Evolutionary conservation across 2,797 vertebrate species (phyloP).

Genomic region (Hipposideros larvatus): DNA sequence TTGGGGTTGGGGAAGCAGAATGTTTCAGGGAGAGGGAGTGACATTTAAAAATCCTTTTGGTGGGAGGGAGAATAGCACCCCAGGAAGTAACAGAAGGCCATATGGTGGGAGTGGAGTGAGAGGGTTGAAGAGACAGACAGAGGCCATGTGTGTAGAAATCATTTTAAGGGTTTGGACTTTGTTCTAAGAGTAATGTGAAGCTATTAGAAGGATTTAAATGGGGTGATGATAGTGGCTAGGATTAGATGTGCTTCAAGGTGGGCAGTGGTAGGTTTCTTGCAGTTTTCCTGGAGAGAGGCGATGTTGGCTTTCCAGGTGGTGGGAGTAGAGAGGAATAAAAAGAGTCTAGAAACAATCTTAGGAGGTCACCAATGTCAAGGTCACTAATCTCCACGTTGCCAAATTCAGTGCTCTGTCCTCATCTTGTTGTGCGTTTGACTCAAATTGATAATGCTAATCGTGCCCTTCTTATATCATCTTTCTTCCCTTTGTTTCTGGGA

Average conservation of each 20-base stretch:
- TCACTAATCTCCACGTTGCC: background rate
- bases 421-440: background rate
- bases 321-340: background rate
- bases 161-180: background rate
- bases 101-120: background rate
- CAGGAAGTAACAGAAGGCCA: background rate
- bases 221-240: background rate
- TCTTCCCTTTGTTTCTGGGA: constrained; percentile 31
- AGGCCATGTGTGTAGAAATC: background rate
- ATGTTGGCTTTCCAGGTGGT: background rate
- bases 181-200: background rate
- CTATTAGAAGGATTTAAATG: background rate
- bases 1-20: background rate
- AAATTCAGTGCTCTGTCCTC: background rate
- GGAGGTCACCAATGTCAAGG: background rate
- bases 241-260: background rate
- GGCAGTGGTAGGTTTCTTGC: background rate
- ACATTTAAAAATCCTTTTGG: background rate
- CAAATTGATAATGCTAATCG: background rate
- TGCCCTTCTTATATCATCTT: background rate
- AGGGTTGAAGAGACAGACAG: background rate
- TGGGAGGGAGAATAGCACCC: background rate
- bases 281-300: background rate
- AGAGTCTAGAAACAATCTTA: background rate
- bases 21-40: background rate